A percentile compares a stretch with the other conserved stretches of the same genome.
phyloP scores from a whole-genome alignment of 2,113 vertebrate genomes.

The Mixornis gularis region DNA sequence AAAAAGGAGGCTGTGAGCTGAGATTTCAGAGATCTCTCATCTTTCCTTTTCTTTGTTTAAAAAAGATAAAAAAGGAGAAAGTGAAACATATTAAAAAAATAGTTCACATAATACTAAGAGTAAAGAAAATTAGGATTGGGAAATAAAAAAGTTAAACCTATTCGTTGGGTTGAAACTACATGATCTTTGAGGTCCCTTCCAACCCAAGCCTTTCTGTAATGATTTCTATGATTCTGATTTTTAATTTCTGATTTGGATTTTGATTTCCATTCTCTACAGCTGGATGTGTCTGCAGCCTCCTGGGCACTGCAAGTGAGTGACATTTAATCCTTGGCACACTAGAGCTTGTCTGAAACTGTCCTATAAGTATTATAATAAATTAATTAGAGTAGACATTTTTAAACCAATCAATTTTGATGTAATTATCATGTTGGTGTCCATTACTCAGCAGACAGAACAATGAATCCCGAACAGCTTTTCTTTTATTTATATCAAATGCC shows the following conservation, averaged over 20 bases:
- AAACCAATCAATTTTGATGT: constrained; percentile 55
- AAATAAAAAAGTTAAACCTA: neutral
- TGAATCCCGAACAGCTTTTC: constrained; percentile 12
- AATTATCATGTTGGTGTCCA: constrained; percentile 42
- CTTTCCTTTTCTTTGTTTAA: neutral
- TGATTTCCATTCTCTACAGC: neutral
- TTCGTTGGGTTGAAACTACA: neutral
- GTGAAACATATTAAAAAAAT: neutral
- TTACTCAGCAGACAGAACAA: constrained; percentile 21
- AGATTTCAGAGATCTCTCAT: neutral
- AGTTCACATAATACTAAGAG: neutral
- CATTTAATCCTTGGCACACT: constrained; percentile 38
- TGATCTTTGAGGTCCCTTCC: neutral
- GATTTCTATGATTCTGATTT: neutral
- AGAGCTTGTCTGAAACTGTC: constrained; percentile 42
- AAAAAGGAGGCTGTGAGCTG: neutral
- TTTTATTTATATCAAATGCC: constrained; percentile 32
- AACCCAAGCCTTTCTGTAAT: neutral
- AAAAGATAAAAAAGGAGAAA: neutral
- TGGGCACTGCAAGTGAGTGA: neutral
- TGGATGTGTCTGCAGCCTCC: neutral
- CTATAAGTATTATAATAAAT: constrained; percentile 32
- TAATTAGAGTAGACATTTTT: constrained; percentile 50
- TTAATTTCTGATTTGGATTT: neutral
- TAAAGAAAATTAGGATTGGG: neutral